Base-by-base conservation (phyloP, 2,888 invertebrate species). In the Campoplex capitator region DNA sequence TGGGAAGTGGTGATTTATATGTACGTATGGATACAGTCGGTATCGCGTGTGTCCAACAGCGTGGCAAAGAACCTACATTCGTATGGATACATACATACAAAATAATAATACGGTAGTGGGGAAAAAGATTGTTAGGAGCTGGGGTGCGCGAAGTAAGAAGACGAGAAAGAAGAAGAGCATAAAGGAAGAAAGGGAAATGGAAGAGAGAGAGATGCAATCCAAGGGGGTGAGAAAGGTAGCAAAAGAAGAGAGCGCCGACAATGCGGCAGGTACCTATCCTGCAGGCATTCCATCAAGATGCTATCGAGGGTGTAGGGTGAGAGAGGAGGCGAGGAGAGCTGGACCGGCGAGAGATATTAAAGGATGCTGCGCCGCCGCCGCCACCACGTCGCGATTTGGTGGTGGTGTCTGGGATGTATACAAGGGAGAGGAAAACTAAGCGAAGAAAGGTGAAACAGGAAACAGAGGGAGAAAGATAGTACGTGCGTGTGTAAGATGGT, bases 271-370 rank as follows among this genome's bases (percentile, higher is more conserved):
- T 92, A 93, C 93, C 92, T 91, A 92, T 90, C 92, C 93, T 89
- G 90, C 92, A 91, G 92, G 92, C 93, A 93, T 93, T 93, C 93
- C 93, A 93, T 93, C 93, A 93, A 93, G 93, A 93, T 93, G 91
- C 91, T 93, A 93, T 93, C 92, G 92, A 91, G 91, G 86, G 85
- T 62, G 82, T 81, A 87, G 86, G 82, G 80, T 75, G 87, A 78
- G 86, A 81, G 83, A 83, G 87, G 79, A 79, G 74, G 82, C 71
- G 86, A 83, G 81, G 77, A 80, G 86, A 88, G 89, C 88, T 89
- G 91, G 90, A 89, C 91, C 81, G 91, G 91, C 91, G 90, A 90
- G 90, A 92, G 92, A 93, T 92, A 92, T 93, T 92, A 92, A 92
- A 92, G 93, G 92, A 92, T 92, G 90, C 89, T 92, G 90, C 88